Conservation (phyloP, 2,888 invertebrate genomes). For the Ligdia adustata region DNA sequence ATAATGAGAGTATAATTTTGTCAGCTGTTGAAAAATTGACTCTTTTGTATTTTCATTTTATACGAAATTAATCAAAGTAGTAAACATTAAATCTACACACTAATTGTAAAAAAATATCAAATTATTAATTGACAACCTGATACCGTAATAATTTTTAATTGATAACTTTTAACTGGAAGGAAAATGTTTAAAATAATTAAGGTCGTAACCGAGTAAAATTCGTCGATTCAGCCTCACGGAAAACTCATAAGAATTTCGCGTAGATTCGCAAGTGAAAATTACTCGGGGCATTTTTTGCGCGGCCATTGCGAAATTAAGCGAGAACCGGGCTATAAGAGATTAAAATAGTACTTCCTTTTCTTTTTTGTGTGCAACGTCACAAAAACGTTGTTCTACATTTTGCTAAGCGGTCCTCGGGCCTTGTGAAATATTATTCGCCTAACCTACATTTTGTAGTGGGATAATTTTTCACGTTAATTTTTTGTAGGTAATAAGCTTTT, state of each 20-base stretch:
- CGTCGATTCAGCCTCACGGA: constrained; percentile 12
- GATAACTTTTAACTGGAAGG: neutral
- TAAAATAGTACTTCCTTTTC: constrained; percentile 26
- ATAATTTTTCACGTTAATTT: constrained; percentile 3
- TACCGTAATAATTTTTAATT: too few species aligned
- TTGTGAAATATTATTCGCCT: constrained; percentile 10
- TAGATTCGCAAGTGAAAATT: constrained; percentile 23
- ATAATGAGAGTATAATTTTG: too few species aligned
- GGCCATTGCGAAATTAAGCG: constrained; percentile 27
- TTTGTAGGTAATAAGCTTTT: neutral
- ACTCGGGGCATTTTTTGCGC: constrained; percentile 22
- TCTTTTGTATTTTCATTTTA: too few species aligned
- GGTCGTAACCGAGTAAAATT: constrained; percentile 9
- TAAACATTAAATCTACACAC: too few species aligned
- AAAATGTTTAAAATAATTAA: constrained; percentile 3
- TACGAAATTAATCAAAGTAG: too few species aligned
- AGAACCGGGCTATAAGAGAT: constrained; percentile 23
- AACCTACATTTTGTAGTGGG: constrained; percentile 4
- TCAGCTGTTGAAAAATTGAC: too few species aligned
- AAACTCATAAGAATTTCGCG: constrained; percentile 24
- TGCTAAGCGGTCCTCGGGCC: constrained; percentile 14
- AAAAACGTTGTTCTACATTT: constrained; percentile 28
- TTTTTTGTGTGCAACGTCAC: constrained; percentile 21
- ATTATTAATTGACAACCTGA: too few species aligned
- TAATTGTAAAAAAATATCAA: too few species aligned